phyloP scores from a whole-genome alignment of 2,797 vertebrate genomes.

The Avahi laniger region DNA sequence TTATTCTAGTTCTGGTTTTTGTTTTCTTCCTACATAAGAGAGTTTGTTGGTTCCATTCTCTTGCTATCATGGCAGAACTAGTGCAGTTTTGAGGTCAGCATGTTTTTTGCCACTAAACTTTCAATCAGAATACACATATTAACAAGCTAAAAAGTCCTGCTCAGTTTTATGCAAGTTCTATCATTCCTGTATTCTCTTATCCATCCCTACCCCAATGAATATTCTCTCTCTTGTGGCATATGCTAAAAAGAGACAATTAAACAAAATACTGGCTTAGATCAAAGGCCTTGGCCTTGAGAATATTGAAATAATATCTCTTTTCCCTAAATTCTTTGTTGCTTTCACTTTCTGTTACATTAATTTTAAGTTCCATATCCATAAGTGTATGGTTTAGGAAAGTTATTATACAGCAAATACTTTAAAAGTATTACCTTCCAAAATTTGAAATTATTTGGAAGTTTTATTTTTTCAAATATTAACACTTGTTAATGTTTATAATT shows the following conservation, averaged over 20 bases:
- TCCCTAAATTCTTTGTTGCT: not conserved
- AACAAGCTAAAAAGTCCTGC: not conserved
- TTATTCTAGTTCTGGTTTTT: slow-evolving; percentile 24
- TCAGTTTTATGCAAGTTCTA: not conserved
- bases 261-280: not conserved
- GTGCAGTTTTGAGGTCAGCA: not conserved
- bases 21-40: not conserved
- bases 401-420: not conserved
- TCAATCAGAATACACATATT: not conserved
- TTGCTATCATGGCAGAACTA: not conserved
- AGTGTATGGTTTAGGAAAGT: not conserved
- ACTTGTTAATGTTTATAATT: not conserved
- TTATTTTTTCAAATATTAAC: not conserved
- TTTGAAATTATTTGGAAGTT: not conserved
- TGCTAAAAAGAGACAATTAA: not conserved
- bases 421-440: not conserved
- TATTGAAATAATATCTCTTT: not conserved
- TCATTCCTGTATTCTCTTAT: not conserved
- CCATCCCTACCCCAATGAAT: not conserved
- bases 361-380: not conserved
- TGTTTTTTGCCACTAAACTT: not conserved
- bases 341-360: not conserved
- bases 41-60: not conserved
- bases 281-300: not conserved
- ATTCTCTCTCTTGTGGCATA: not conserved